These are phyloP conservation scores for Chironomus tentans DNA, from an alignment of 2,888 invertebrate genomes.

Conservation along the genomic window DNA sequence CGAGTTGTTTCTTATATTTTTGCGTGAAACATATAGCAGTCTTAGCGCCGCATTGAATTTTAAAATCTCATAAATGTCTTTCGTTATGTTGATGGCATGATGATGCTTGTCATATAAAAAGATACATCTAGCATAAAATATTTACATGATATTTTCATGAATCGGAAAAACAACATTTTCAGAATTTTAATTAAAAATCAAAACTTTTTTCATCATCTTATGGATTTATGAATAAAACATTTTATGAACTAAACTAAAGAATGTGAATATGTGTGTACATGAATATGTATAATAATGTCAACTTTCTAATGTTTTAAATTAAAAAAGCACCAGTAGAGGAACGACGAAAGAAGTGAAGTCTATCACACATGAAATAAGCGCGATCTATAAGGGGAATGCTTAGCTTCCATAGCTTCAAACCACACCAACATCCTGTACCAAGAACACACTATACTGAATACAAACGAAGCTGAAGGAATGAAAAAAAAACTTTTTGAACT, in stretches of 20 bases:
- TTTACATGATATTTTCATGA: background rate
- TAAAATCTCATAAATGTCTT: background rate
- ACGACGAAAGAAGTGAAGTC: background rate
- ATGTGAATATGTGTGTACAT: too few relatives aligned
- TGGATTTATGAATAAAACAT: too few relatives aligned
- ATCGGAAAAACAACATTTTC: background rate
- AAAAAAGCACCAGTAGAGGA: too few relatives aligned
- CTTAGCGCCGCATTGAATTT: background rate
- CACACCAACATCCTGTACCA: background rate
- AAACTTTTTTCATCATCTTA: background rate
- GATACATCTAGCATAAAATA: background rate
- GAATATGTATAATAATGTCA: too few relatives aligned
- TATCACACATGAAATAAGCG: background rate
- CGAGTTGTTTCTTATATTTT: background rate
- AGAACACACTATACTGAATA: background rate
- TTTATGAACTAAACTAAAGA: too few relatives aligned
- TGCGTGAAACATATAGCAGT: background rate
- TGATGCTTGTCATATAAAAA: too few relatives aligned
- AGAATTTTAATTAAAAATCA: slow-evolving; percentile 8
- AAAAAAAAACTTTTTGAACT: background rate
- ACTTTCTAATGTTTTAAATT: too few relatives aligned
- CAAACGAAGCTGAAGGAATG: background rate
- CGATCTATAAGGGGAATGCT: background rate
- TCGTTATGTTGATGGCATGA: background rate
- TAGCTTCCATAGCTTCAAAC: background rate